These are phyloP conservation scores for Esox lucius DNA, from an alignment of 2,797 vertebrate genomes.

Conservation along the genomic window DNA sequence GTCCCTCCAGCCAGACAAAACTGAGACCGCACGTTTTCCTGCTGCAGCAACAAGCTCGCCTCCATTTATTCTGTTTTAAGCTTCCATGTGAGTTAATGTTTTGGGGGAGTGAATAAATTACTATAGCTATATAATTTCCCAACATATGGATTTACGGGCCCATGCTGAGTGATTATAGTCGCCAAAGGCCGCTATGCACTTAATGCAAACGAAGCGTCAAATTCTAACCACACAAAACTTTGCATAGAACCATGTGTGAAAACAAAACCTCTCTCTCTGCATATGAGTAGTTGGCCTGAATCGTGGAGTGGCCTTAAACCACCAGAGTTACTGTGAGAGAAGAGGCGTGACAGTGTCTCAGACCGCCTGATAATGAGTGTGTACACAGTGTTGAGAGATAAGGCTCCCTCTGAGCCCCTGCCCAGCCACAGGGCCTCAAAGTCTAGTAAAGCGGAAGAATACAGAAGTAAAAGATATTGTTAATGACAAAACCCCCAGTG, in stretches of 20 bases:
- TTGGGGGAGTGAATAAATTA: not conserved
- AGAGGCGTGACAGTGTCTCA: slow-evolving; percentile 11
- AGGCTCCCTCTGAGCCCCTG: slow-evolving; percentile 18
- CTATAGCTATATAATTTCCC: not conserved
- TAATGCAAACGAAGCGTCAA: too few relatives aligned
- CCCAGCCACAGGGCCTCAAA: not conserved
- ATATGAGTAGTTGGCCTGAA: too few relatives aligned
- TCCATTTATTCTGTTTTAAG: not conserved
- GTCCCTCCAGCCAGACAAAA: too few relatives aligned
- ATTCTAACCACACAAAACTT: too few relatives aligned
- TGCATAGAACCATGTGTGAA: too few relatives aligned
- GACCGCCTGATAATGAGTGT: slow-evolving; percentile 44
- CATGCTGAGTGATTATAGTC: slow-evolving; percentile 33
- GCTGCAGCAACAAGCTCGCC: not conserved
- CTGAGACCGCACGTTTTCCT: too few relatives aligned
- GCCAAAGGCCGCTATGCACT: not conserved
- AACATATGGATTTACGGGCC: slow-evolving; percentile 15
- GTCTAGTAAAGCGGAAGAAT: not conserved
- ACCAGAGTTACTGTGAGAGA: slow-evolving; percentile 7
- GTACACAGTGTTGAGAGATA: slow-evolving; percentile 44
- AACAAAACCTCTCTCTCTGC: too few relatives aligned
- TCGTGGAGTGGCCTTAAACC: not conserved
- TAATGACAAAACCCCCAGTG: not conserved
- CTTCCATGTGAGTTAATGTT: not conserved
- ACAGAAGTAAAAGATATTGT: not conserved